Evolutionary conservation across 2,113 vertebrate species (phyloP).

Genomic region (Corydoras maculifer): DNA sequence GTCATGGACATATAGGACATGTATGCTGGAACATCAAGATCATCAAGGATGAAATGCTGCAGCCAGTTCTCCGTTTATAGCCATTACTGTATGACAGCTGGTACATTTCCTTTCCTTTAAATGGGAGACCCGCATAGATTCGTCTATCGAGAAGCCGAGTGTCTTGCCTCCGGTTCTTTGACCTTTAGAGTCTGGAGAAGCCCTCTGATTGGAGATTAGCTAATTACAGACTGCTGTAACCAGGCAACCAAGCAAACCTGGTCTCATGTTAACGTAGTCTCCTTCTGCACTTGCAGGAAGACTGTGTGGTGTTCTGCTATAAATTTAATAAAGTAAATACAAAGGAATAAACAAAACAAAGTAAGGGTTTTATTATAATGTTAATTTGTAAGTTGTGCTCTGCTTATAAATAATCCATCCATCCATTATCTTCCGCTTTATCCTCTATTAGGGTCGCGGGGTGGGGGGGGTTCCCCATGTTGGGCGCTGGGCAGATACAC

Average conservation of each 20-base stretch:
- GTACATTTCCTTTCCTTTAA: background rate
- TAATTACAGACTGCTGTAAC: slow-evolving; percentile 25
- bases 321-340: too few relatives aligned
- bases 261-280: background rate
- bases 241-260: background rate
- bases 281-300: background rate
- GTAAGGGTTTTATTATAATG: too few relatives aligned
- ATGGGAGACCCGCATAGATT: slow-evolving; percentile 7
- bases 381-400: too few relatives aligned
- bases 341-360: too few relatives aligned
- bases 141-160: background rate
- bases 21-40: background rate
- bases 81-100: slow-evolving; percentile 14
- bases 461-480: too few relatives aligned
- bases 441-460: too few relatives aligned
- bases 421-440: too few relatives aligned
- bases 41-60: background rate
- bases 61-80: background rate
- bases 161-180: slow-evolving; percentile 13
- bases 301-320: too few relatives aligned
- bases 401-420: too few relatives aligned
- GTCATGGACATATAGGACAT: background rate
- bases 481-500: too few relatives aligned
- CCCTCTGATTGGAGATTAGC: slow-evolving; percentile 7
- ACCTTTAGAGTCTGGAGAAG: slow-evolving; percentile 12